Evolutionary conservation across 2,888 invertebrate species (phyloP).

Genomic region (Microctonus aethiopoides): DNA sequence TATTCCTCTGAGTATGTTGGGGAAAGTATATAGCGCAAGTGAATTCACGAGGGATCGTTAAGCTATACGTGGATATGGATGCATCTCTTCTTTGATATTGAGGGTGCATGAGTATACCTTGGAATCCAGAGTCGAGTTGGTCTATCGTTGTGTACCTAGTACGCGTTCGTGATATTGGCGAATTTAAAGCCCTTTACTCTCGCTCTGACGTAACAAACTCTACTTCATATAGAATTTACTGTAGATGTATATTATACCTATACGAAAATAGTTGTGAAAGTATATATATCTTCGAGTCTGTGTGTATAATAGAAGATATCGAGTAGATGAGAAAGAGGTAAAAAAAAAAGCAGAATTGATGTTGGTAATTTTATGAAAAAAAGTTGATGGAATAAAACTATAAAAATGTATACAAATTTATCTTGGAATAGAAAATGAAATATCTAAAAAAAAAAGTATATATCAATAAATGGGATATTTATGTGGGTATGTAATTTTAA

Average conservation of each 20-base stretch:
- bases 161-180: constrained; percentile 39
- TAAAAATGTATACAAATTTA: too few relatives aligned
- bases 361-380: too few relatives aligned
- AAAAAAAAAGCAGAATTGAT: too few relatives aligned
- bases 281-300: neutral
- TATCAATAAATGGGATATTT: too few relatives aligned
- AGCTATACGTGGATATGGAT: constrained; percentile 33
- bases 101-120: constrained; percentile 11
- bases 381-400: too few relatives aligned
- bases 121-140: constrained; percentile 19
- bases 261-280: neutral
- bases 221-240: constrained; percentile 3
- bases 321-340: too few relatives aligned
- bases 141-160: constrained; percentile 31
- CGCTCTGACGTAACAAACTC: neutral
- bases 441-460: too few relatives aligned
- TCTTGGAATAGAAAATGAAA: too few relatives aligned
- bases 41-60: constrained; percentile 38
- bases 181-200: constrained; percentile 31
- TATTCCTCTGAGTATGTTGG: neutral
- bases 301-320: neutral
- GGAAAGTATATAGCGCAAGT: neutral
- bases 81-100: constrained; percentile 27
- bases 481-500: neutral
- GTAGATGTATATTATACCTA: neutral